Evolutionary conservation across 2,113 vertebrate genomes (phyloP), one percentile per base, ranked within the genome.

Genomic region (Mobula hypostoma): DNA sequence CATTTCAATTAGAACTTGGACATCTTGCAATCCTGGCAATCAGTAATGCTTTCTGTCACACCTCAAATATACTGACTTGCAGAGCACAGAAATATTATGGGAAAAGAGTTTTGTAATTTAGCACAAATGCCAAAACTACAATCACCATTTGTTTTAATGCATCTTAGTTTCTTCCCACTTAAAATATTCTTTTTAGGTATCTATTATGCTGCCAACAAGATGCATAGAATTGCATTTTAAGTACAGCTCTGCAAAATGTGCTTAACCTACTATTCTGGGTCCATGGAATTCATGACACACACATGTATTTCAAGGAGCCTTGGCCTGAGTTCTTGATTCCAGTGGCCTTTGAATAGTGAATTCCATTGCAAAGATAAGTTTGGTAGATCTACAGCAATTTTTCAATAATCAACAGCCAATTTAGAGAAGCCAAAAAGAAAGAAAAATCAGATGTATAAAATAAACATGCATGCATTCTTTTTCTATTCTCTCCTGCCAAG

Each of bases 231-330:
- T 92, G 63, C 7, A 74, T 74, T 24, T 74, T 74, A 74, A 93
- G 91, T 74, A 93, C 91, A 74, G 66, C 91, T 93, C 74, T 93
- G 32, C 68, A 48, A 29, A 40, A 19, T 93, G 91, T 93, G 91
- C 91, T 93, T 74, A 74, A 74, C 70, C 24, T 74, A 36, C 70
- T 74, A 93, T 74, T 93, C 74, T 56, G 91, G 72, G 68, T 72
- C 70, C 70, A 48, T 56, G 91, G 72, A 93, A 56, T 93, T 70
- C 91, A 93, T 56, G 70, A 56, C 91, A 92, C 91, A 93, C 40
- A 56, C 66, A 90, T 90, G 29, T 90, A 90, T 90, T 90, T 90
- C 61, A 36, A 93, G 91, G 27, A 48, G 21, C 68, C 19, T 93
- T 93, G 61, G 70, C 70, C 48, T 56, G 68, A 74, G 66, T 27